Conservation (phyloP, 2,888 invertebrate genomes). For the Orthosia gothica region DNA sequence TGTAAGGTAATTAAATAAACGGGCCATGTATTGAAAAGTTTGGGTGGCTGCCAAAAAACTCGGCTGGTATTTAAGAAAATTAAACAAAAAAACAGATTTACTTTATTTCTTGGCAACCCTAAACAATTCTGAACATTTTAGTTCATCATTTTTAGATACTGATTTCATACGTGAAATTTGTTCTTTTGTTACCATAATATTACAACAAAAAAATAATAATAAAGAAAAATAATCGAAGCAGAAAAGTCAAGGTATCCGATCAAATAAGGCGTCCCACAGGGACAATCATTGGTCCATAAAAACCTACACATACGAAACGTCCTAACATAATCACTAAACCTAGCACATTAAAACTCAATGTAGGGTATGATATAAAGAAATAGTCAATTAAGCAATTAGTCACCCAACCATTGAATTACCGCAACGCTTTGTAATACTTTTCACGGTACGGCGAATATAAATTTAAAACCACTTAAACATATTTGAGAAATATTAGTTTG, state of each 20-base stretch:
- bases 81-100: background rate
- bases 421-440: constrained; percentile 55
- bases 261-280: background rate
- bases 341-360: constrained; percentile 24
- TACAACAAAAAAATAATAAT: too few species aligned
- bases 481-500: constrained; percentile 26
- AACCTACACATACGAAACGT: background rate
- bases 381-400: constrained; percentile 64
- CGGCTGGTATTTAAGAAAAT: background rate
- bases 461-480: constrained; percentile 14
- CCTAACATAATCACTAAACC: background rate
- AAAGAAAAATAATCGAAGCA: too few species aligned
- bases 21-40: constrained; percentile 1
- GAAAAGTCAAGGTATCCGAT: too few species aligned
- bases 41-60: background rate
- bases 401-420: constrained; percentile 55
- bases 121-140: background rate
- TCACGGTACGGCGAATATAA: constrained; percentile 47
- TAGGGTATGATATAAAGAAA: constrained; percentile 40
- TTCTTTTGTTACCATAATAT: too few species aligned
- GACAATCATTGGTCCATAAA: background rate
- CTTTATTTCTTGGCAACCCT: background rate
- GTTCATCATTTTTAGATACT: background rate
- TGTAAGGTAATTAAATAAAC: background rate
- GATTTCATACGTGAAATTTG: background rate